Base-by-base conservation (phyloP, 2,113 vertebrate species). In the Calypte anna region DNA sequence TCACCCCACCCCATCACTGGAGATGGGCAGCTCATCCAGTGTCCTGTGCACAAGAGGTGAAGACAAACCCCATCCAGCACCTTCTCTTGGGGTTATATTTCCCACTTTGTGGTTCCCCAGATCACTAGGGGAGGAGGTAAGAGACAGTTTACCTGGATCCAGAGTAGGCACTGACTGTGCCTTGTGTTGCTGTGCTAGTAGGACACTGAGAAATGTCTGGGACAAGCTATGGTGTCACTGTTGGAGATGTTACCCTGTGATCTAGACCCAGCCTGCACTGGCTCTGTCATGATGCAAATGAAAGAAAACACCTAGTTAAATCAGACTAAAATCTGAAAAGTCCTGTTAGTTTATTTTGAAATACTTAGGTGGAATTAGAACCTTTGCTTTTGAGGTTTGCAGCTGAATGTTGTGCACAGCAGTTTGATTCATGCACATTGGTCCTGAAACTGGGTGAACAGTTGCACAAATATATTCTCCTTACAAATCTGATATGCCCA, bases 171-270 rank as follows among this genome's bases (percentile, higher is more conserved):
- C 0, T 30, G n/a, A 9, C 33, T 63, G 6, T 54, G 15, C 30
- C 31, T 79, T 14, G 18, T n/a, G 14, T 16, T 31, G 16, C 33
- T 88, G 38, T 69, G 43, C 24, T n/a, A 11, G 6, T 21, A 2
- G 10, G 48, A 62, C n/a, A 22, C 40, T 19, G 61, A 36, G 38
- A 77, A 86, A 58, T 9, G 25, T 2, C 6, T 31, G 58, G 61
- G 33, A 44, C 3, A 40, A 79, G 9, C 33, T 1, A 0, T 28
- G 25, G 11, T 63, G 1, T 22, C 10, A 3, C n/a, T 43, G n/a
- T 19, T 43, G 28, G 55, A 55, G 31, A 6, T 23, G 19, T 31
- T 67, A 19, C 5, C 27, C 63, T 67, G 55, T 70, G 46, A 2
- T 86, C 22, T 24, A 33, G 7, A 9, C 11, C 33, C 28, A 55